Base-by-base conservation (phyloP, 2,797 vertebrate genomes). In the Garrulus glandarius region DNA sequence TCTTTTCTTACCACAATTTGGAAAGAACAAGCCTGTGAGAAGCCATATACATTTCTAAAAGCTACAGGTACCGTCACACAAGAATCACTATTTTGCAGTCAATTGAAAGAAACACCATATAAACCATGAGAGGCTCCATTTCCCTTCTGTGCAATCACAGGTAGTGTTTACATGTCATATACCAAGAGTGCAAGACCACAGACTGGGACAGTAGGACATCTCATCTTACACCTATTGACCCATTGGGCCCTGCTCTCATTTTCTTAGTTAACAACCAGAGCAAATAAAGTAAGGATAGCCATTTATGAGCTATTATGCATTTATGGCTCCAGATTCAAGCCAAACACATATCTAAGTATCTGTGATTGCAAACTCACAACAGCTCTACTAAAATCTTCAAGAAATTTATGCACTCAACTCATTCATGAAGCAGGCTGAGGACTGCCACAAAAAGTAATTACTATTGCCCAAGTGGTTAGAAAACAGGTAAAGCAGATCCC, bases 401-500 rank as follows among this genome's bases (percentile, higher is more conserved):
- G 86, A 85, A 61, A 60, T 27, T 74, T 53, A 78, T 0, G 15
- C 57, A 27, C 26, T 30, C 50, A 87, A 49, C 43, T 93, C 87
- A 69, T 89, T 91, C 79, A 81, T 30, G 30, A 67, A 67, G 56
- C 56, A 87, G 64, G 71, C 71, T 77, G 56, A 79, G 37, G 72
- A 69, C 64, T 89, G 84, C 89, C 81, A 94, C 89, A 76, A 14
- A 23, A 74, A 65, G 67, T 69, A 92, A 94, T 89, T 94, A 86
- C 39, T 80, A 53, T 57, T 93, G 87, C 89, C 74, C 55, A 68
- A 85, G 64, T 4, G 0, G 36, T 85, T 50, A 95, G 68, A 96
- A 94, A 94, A 92, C 79, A 83, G 43, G 78, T 71, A 96, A 85
- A 93, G 82, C 95, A 96, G 91, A 96, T 84, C 93, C 89, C 89